Evolutionary conservation across 1,140 invertebrate genomes (phyloP), one percentile per base, ranked within the genome.

Genomic region (Palaemon carinicauda): DNA sequence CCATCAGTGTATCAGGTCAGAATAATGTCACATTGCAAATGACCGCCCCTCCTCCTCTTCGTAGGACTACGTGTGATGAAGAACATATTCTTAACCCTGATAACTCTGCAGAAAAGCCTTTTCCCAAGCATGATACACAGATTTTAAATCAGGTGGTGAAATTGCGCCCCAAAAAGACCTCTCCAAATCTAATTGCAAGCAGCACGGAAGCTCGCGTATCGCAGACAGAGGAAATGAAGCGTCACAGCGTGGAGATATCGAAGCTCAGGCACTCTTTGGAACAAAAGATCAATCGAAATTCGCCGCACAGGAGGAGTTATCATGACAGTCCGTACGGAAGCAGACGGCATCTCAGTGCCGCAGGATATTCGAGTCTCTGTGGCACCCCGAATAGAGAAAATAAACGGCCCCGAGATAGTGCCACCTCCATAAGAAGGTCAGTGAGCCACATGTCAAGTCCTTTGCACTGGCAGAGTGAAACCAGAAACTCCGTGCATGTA

Each of bases 181-280:
- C n/a, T n/a, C 52, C 2, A n/a, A 21, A 17, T n/a, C 52, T 12
- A 56, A 60, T 3, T 19, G 51, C 14, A 3, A 17, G 9, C 73
- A 41, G 27, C 33, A 29, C 54, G 5, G 33, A 19, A 31, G n/a
- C 78, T 29, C 29, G 9, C 31, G 56, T 53, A 60, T 31, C 24
- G 0, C 78, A 80, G 54, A 15, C 54, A 24, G 82, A 83, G 1
- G 53, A 31, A 24, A 54, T 83, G 53, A 83, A 56, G 31, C 24
- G 82, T 29, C 71, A 73, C 10, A 83, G 82, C 27, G 82, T 52
- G 1, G 82, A 83, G 52, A 83, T 83, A 21, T 74, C 73, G 1
- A 21, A 77, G 31, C 51, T 83, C 24, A 77, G 82, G 10, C 65
- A 41, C 19, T 52, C 52, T 1, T 19, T 83, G 21, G 60, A 83